Conservation (phyloP, 23 tunicate genomes). For the Botrylloides violaceus region DNA sequence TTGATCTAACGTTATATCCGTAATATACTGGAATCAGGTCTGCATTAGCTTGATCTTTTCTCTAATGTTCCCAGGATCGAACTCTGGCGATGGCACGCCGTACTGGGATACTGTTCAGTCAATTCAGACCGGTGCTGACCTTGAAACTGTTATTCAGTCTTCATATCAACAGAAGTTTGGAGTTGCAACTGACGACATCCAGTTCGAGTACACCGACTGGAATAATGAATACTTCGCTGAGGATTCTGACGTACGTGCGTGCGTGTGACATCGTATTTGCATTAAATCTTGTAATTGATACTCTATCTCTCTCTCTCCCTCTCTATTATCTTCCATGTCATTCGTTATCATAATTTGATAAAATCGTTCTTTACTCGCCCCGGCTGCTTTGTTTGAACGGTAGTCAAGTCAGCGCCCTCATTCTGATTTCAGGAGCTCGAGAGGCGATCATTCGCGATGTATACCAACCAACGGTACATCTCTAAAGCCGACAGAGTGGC, state of each 20-base stretch:
- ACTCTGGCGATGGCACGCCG: slow-evolving; percentile 41
- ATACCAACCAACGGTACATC: slow-evolving; percentile 29
- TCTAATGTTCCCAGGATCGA: slow-evolving; percentile 22
- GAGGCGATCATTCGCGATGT: slow-evolving; percentile 21
- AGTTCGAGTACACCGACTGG: slow-evolving; percentile 37
- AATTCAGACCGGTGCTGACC: not conserved
- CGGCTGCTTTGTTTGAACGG: no score
- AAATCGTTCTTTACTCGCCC: no score
- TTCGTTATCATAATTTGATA: no score
- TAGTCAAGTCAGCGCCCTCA: no score
- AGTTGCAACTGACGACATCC: slow-evolving; percentile 24
- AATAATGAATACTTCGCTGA: not conserved
- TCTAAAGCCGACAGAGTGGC: slow-evolving; percentile 29
- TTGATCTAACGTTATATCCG: no score
- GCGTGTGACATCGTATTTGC: no score
- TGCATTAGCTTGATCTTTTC: no score
- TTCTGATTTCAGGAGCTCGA: slow-evolving; percentile 32
- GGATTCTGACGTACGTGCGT: slow-evolving; percentile 8
- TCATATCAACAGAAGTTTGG: slow-evolving; percentile 18
- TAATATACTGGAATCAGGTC: no score
- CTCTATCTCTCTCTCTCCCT: no score
- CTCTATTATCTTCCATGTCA: no score
- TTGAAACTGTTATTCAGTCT: slow-evolving; percentile 6
- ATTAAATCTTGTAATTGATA: no score
- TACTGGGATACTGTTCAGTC: slow-evolving; percentile 36